Evolutionary conservation across 1,140 invertebrate species (phyloP).

Genomic region (Lineus longissimus): DNA sequence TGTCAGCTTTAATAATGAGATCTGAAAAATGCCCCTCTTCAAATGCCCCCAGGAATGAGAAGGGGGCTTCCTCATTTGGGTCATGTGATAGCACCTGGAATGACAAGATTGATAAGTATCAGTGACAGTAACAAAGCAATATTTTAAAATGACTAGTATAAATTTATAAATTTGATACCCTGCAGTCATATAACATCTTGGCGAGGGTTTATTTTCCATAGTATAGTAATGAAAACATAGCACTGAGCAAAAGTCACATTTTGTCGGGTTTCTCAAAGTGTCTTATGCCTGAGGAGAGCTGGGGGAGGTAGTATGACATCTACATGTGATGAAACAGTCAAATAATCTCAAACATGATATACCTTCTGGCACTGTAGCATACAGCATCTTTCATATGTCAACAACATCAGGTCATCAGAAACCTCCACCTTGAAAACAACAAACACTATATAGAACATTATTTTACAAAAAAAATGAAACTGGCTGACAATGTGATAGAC

Average conservation of each 20-base stretch:
- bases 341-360: conserved; percentile 26
- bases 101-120: no score
- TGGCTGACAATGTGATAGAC: background rate
- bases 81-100: conserved; percentile 38
- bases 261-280: conserved; percentile 28
- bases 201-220: no score
- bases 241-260: background rate
- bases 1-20: conserved; percentile 57
- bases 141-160: no score
- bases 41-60: conserved; percentile 62
- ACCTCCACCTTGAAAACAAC: conserved; percentile 50
- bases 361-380: conserved; percentile 63
- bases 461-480: background rate
- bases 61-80: conserved; percentile 54
- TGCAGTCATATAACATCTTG: no score
- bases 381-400: conserved; percentile 65
- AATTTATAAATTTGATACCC: no score
- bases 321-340: no score
- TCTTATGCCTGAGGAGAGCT: no score
- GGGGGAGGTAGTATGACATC: no score
- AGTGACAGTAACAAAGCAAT: no score
- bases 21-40: conserved; percentile 66
- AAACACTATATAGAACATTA: no score
- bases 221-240: conserved; percentile 5
- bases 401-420: conserved; percentile 58